Evolutionary conservation across 2,113 vertebrate genomes (phyloP).

Genomic region (Oxyura jamaicensis): DNA sequence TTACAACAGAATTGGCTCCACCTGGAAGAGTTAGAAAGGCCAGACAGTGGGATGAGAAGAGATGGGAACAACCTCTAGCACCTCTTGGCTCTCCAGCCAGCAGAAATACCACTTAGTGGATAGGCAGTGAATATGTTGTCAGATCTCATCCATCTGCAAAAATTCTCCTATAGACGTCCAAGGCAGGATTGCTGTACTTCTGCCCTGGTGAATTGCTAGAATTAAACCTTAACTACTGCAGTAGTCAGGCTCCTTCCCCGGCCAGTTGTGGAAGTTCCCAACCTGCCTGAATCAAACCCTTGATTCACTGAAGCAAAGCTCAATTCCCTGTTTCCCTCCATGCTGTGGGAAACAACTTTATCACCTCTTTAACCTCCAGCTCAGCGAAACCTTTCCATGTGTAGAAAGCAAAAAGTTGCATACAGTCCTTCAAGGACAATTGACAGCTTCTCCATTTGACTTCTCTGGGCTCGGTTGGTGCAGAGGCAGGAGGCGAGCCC

Average conservation of each 20-base stretch:
- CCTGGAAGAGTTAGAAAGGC: not conserved
- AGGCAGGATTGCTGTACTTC: not conserved
- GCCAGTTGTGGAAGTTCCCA: not conserved
- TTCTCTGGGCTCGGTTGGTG: not conserved
- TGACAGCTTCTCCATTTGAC: not conserved
- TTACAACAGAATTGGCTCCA: not conserved
- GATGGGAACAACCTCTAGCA: not conserved
- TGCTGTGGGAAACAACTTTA: not conserved
- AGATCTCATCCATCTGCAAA: not conserved
- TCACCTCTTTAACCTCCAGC: not conserved
- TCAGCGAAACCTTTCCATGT: not conserved
- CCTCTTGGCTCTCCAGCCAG: not conserved
- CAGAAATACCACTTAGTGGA: not conserved
- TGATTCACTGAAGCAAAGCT: not conserved
- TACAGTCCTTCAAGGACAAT: not conserved
- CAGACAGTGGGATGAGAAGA: not conserved
- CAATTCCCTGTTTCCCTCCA: not conserved
- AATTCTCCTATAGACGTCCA: not conserved
- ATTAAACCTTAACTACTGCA: not conserved
- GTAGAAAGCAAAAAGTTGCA: not conserved
- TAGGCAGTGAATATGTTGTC: not conserved
- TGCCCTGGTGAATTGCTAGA: not conserved
- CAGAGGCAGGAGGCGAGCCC: not conserved
- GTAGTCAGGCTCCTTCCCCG: not conserved
- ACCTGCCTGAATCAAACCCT: not conserved